These are phyloP conservation scores for Nothura maculosa DNA, from an alignment of 2,797 vertebrate genomes.

Conservation along the genomic window DNA sequence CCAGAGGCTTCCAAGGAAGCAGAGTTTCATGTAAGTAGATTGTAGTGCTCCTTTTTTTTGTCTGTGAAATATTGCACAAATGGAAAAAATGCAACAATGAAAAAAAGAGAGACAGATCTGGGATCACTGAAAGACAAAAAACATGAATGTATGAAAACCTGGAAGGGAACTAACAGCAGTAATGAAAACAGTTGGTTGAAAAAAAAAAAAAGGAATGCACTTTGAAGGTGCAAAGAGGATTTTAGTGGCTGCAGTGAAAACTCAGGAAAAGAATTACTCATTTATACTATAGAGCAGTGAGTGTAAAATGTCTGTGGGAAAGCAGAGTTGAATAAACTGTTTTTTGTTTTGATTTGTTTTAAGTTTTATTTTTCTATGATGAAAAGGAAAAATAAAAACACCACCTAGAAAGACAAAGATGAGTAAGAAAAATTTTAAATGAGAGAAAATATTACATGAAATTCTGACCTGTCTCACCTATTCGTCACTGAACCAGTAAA, in stretches of 20 bases:
- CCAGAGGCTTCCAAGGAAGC: neutral
- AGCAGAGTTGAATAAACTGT: neutral
- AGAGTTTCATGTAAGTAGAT: neutral
- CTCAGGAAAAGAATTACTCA: neutral
- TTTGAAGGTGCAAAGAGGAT: neutral
- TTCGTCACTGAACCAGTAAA: neutral
- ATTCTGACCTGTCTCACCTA: neutral
- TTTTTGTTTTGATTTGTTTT: neutral
- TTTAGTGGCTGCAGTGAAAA: neutral
- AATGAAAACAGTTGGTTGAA: neutral
- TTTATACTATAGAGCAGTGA: neutral
- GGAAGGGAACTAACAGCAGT: neutral
- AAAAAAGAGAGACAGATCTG: neutral
- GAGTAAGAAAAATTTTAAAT: neutral
- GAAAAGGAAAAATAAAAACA: neutral
- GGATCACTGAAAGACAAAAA: neutral
- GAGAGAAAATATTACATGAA: neutral
- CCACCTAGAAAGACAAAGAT: neutral
- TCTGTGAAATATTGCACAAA: neutral
- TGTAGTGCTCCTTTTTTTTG: neutral
- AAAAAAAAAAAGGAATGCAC: neutral
- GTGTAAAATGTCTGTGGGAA: neutral
- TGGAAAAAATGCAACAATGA: too few species aligned
- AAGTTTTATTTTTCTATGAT: neutral
- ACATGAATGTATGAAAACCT: neutral